Percentiles rank a stretch among this genome's conserved stretches.
phyloP scores from a whole-genome alignment of 2,888 invertebrate genomes.

The Rhodophaea formosa region DNA sequence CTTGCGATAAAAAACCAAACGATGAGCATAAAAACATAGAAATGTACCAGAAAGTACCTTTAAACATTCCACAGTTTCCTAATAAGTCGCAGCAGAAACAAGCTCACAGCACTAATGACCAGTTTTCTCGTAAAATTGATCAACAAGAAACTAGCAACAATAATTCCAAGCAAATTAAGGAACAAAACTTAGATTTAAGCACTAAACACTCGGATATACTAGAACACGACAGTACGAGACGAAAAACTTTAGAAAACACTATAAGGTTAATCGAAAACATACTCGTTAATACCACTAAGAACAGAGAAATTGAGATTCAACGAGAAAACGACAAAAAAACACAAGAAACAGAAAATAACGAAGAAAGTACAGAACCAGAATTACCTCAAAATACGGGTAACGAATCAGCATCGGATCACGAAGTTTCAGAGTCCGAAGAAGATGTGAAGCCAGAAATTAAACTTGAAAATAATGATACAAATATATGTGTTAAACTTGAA shows the following conservation, averaged over 20 bases:
- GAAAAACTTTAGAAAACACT: constrained; percentile 63
- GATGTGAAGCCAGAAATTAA: constrained; percentile 7
- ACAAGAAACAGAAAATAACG: constrained; percentile 2
- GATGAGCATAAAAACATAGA: constrained; percentile 24
- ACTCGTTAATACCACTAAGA: constrained; percentile 45
- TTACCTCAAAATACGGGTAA: background rate
- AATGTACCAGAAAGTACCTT: constrained; percentile 33
- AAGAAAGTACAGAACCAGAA: background rate
- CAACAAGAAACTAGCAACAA: constrained; percentile 21
- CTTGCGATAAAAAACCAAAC: constrained; percentile 33
- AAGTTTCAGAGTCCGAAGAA: background rate
- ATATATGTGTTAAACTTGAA: constrained; percentile 41
- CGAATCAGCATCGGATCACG: background rate
- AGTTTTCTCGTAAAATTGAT: constrained; percentile 28
- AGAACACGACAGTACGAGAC: constrained; percentile 40
- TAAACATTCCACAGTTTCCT: constrained; percentile 54
- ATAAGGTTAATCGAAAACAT: constrained; percentile 64
- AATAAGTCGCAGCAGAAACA: constrained; percentile 47
- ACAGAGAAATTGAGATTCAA: constrained; percentile 21
- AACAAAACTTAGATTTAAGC: constrained; percentile 39
- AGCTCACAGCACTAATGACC: constrained; percentile 30
- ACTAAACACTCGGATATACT: constrained; percentile 34
- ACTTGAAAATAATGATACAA: constrained; percentile 20
- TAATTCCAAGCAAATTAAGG: constrained; percentile 24
- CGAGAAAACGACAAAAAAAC: background rate